Conservation (phyloP, 2,113 vertebrate genomes). For the Phrynosoma platyrhinos region DNA sequence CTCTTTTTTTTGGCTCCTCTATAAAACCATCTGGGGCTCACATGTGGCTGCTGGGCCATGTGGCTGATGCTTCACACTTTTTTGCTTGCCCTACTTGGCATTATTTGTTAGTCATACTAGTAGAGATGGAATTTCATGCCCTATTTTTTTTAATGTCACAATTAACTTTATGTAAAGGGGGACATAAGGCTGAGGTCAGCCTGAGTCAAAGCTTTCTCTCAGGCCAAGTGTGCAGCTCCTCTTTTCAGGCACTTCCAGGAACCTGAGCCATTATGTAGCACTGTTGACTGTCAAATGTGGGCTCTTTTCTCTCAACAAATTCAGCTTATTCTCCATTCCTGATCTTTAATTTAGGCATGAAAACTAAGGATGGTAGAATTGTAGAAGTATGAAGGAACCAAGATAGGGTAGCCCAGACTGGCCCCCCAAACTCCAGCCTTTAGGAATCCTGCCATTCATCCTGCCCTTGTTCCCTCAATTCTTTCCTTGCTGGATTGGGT, state of each 20-base stretch:
- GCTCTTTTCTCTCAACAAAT: neutral
- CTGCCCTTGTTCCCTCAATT: no score
- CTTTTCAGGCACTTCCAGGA: conserved; percentile 38
- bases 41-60: conserved; percentile 40
- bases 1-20: conserved; percentile 43
- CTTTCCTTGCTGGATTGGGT: no score
- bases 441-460: no score
- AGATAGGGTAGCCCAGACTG: neutral
- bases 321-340: conserved; percentile 51
- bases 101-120: conserved; percentile 63
- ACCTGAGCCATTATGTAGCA: conserved; percentile 57
- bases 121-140: conserved; percentile 21
- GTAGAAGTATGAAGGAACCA: neutral
- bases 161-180: conserved; percentile 27
- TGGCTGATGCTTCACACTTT: conserved; percentile 45
- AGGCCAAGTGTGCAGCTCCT: conserved; percentile 8
- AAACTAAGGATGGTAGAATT: neutral
- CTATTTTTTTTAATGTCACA: neutral
- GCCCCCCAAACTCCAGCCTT: no score
- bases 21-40: conserved; percentile 50
- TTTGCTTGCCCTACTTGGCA: conserved; percentile 58
- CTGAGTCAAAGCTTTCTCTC: neutral
- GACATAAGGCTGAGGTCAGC: conserved; percentile 25
- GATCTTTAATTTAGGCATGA: conserved; percentile 52
- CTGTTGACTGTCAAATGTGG: conserved; percentile 59